A percentile compares a stretch with the other conserved stretches of the same genome.
phyloP scores from a whole-genome alignment of 2,797 vertebrate species.

The Myotis myotis region DNA sequence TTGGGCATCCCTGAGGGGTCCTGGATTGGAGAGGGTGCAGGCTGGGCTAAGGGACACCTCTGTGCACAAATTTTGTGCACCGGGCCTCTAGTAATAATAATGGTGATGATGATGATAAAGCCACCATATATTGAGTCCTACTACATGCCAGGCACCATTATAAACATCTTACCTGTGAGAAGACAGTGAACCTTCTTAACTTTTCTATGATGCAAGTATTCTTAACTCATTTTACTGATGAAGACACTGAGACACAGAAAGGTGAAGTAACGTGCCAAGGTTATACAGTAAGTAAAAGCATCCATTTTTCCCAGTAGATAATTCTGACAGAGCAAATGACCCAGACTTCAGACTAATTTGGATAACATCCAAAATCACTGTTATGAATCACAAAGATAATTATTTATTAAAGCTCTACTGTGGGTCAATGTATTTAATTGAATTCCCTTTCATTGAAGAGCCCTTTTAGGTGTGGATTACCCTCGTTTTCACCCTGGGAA shows the following conservation, averaged over 20 bases:
- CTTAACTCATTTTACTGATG: neutral
- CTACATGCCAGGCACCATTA: neutral
- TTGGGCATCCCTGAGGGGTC: too few relatives aligned
- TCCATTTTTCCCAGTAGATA: slow-evolving; percentile 71
- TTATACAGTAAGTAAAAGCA: neutral
- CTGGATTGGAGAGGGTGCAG: too few relatives aligned
- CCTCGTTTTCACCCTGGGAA: neutral
- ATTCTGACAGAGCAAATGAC: slow-evolving; percentile 75
- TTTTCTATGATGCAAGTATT: neutral
- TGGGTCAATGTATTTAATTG: neutral
- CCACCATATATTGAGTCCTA: neutral
- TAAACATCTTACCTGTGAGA: neutral
- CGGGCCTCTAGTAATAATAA: too few relatives aligned
- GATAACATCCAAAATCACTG: neutral
- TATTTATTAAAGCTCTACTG: neutral
- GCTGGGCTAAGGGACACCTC: too few relatives aligned
- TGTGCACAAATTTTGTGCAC: too few relatives aligned
- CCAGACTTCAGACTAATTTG: slow-evolving; percentile 38
- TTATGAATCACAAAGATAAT: neutral
- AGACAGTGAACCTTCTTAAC: neutral
- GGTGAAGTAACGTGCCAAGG: neutral
- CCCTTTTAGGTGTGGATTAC: neutral
- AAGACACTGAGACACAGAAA: neutral
- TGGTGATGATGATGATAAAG: neutral
- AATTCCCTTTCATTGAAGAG: neutral